Evolutionary conservation across 2,113 vertebrate species (phyloP).

Genomic region (Ptychochromis oligacanthus): DNA sequence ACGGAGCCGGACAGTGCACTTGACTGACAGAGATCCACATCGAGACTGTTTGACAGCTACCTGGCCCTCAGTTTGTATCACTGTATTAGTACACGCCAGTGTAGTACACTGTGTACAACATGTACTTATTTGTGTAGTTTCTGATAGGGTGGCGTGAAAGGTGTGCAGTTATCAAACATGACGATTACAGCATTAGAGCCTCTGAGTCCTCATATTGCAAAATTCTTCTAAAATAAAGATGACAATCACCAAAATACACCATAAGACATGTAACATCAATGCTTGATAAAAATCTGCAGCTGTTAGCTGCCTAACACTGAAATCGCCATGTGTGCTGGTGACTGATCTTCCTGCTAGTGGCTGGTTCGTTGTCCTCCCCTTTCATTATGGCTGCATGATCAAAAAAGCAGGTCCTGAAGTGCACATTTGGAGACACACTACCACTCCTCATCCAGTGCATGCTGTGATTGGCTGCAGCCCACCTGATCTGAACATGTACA

Average conservation of each 20-base stretch:
- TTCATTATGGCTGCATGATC: neutral
- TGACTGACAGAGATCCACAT: slow-evolving; percentile 10
- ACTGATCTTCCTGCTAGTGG: neutral
- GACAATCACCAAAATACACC: too few species aligned
- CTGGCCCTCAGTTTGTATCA: neutral
- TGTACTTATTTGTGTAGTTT: neutral
- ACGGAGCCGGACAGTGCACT: neutral
- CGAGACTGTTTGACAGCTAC: neutral
- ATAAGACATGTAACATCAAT: too few species aligned
- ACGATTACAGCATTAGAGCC: neutral
- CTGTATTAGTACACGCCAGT: neutral
- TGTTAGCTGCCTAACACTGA: neutral
- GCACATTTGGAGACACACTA: neutral
- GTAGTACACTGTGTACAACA: neutral
- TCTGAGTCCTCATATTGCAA: neutral
- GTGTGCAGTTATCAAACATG: neutral
- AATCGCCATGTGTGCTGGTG: neutral
- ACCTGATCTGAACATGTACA: neutral
- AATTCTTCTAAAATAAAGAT: neutral
- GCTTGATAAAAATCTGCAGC: too few species aligned
- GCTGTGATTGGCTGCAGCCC: too few species aligned
- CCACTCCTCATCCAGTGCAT: neutral
- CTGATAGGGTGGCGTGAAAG: neutral
- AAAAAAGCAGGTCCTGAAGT: neutral
- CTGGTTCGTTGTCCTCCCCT: neutral